Evolutionary conservation across 1,140 invertebrate species (phyloP).

Genomic region (Musca vetustissima): DNA sequence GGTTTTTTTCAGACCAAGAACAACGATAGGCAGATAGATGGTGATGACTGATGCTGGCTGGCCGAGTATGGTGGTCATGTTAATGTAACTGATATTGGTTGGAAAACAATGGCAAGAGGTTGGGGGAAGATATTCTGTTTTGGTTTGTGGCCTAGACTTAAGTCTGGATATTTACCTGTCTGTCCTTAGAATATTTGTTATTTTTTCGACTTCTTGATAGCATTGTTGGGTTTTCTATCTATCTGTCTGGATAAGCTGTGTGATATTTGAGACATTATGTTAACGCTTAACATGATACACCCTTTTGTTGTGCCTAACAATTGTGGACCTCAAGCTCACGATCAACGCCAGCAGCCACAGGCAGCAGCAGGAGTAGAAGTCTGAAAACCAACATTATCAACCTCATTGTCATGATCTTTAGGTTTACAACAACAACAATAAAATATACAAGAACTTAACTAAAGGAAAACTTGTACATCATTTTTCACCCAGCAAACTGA

Average conservation of each 20-base stretch:
- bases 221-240: neutral
- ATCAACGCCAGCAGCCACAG: neutral
- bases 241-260: neutral
- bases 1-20: too few relatives aligned
- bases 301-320: slow-evolving; percentile 1
- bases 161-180: neutral
- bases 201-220: too few relatives aligned
- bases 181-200: neutral
- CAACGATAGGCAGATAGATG: too few relatives aligned
- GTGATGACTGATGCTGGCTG: too few relatives aligned
- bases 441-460: neutral
- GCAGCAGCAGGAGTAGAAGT: neutral
- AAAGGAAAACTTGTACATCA: neutral
- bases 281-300: slow-evolving; percentile 1
- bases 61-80: too few relatives aligned
- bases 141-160: too few relatives aligned
- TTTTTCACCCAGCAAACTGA: neutral
- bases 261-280: slow-evolving; percentile 17
- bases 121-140: too few relatives aligned
- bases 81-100: too few relatives aligned
- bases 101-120: too few relatives aligned
- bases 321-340: slow-evolving; percentile 12
- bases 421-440: neutral
- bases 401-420: slow-evolving; percentile 18
- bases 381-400: neutral